Percentiles rank a stretch among this genome's conserved stretches.
Conservation (phyloP, 2,113 vertebrate species). For the Gymnarchus niloticus region DNA sequence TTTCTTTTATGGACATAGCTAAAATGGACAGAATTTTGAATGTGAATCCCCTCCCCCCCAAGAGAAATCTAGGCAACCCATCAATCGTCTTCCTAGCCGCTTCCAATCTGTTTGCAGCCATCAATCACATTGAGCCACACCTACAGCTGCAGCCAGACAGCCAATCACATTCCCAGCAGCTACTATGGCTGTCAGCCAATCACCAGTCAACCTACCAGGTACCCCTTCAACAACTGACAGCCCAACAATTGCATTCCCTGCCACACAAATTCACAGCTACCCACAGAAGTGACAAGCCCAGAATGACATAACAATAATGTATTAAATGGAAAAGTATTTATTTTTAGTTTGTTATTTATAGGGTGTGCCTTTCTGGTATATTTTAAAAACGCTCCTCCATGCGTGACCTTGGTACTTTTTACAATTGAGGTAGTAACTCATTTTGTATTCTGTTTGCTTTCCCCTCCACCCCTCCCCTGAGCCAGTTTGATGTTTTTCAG, state of each 20-base stretch:
- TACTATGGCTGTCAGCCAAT: not conserved
- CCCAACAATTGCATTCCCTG: not conserved
- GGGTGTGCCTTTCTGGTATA: not conserved
- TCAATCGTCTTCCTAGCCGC: conserved; percentile 35
- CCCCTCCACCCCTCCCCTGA: conserved; percentile 26
- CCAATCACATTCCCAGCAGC: conserved; percentile 40
- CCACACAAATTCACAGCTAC: not conserved
- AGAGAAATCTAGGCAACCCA: conserved; percentile 45
- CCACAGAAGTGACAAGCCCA: not conserved
- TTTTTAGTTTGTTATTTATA: not conserved
- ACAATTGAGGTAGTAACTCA: not conserved
- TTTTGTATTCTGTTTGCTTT: not conserved
- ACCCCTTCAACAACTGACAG: conserved; percentile 10
- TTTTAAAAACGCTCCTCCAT: conserved; percentile 9
- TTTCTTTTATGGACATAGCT: conserved; percentile 16
- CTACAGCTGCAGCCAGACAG: conserved; percentile 29
- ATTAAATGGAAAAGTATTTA: not conserved
- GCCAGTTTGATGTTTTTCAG: conserved; percentile 13
- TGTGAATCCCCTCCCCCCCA: conserved; percentile 20
- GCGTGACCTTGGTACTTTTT: conserved; percentile 4
- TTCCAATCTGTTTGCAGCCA: conserved; percentile 9
- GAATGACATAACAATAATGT: not conserved
- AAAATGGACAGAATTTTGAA: not conserved
- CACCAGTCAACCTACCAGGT: not conserved
- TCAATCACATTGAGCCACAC: not conserved